phyloP scores from a whole-genome alignment of 2,797 vertebrate genomes.

The Cercopithecus hamlyni region DNA sequence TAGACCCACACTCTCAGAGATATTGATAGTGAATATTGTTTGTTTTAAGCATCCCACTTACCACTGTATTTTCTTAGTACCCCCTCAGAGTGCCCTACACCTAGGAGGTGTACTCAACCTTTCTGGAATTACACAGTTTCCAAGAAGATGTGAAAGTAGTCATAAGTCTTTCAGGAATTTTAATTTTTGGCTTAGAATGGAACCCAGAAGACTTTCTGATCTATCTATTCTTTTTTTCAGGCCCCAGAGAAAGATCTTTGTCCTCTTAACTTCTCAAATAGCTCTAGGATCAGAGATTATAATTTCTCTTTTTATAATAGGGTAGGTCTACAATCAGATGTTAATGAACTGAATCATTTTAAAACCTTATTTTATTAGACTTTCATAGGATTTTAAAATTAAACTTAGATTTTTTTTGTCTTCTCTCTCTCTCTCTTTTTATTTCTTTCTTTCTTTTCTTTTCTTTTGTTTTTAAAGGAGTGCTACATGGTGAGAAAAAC shows the following conservation, averaged over 20 bases:
- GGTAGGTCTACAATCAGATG: neutral
- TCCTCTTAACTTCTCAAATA: conserved; percentile 16
- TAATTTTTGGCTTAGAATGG: neutral
- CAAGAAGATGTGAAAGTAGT: neutral
- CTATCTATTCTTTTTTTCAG: neutral
- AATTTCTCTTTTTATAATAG: neutral
- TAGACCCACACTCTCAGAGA: neutral
- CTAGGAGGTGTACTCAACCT: neutral
- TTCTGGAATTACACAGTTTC: neutral
- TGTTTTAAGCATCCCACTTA: neutral
- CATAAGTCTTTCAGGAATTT: neutral
- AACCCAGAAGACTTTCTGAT: neutral
- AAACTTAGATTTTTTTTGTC: neutral
- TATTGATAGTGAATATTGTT: neutral
- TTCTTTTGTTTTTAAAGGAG: neutral
- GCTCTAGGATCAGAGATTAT: neutral
- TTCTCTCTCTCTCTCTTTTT: neutral
- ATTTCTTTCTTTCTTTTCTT: neutral
- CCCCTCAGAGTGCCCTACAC: neutral
- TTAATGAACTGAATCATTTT: conserved; percentile 2
- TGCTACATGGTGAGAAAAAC: neutral
- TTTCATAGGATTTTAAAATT: conserved; percentile 37
- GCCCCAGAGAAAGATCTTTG: neutral
- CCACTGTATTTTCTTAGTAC: neutral
- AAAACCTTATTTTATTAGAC: conserved; percentile 27